Base-by-base conservation (phyloP, 2,888 invertebrate genomes). In the Octonoba sinensis region DNA sequence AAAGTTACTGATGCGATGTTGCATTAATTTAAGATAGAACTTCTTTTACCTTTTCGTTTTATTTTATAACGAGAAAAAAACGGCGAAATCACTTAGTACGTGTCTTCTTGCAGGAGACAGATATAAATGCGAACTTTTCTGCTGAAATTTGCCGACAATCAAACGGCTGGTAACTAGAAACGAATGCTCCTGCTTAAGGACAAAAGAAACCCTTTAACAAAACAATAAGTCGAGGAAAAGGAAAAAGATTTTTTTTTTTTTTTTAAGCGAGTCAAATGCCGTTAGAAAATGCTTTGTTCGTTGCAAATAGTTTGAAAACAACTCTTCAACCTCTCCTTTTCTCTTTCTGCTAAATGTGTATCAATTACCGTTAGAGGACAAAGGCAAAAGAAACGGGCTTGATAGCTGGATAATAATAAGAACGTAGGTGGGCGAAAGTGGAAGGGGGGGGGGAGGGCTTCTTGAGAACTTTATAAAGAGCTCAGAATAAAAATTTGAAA, bases 271-370 rank as follows among this genome's bases (percentile, higher is more conserved):
- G 56, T 70, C 76, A 69, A 70, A 64, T 27, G 62, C 76, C 62
- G 70, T 77, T 71, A 71, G 65, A 76, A 69, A 59, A 69, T 70
- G 76, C 76, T 70, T 67, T 66, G 66, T 74, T 67, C 76, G 51
- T 71, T 65, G 70, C 71, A 71, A 71, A 77, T 71, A 77, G 77
- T 77, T 77, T 65, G 77, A 77, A 77, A 77, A 77, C 77, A 77
- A 77, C 71, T 77, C 69, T 64, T 75, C 51, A 59, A 74, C 57
- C 65, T 59, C 66, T 56, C 74, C 59, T 74, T 74, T n/a, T 22
- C 64, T 67, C 67, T 69, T 54, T 59, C 56, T 76, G 64, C 77
- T 71, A 71, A 77, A 77, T 77, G 77, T 65, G 71, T 77, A 77
- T 77, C 77, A 77, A 77, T 77, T 77, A 77, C 71, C 65, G 56